A percentile compares a stretch with the other conserved stretches of the same genome.
Evolutionary conservation across 2,797 vertebrate genomes (phyloP).

Genomic region (Peromyscus eremicus): DNA sequence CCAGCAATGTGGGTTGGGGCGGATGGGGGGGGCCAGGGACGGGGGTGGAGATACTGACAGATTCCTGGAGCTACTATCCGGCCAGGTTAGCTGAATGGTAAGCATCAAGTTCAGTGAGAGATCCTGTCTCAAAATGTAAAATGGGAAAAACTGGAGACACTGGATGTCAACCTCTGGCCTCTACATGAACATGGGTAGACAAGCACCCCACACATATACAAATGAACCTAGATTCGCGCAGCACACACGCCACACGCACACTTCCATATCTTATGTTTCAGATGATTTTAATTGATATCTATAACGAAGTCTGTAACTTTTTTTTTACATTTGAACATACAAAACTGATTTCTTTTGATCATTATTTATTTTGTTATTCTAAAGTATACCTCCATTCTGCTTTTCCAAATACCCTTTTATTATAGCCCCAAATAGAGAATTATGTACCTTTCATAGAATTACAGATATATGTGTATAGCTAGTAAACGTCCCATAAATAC

Average conservation of each 20-base stretch:
- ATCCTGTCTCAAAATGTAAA: neutral
- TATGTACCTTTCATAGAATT: neutral
- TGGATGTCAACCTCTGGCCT: neutral
- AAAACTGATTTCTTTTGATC: constrained; percentile 19
- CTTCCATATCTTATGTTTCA: neutral
- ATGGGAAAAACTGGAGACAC: neutral
- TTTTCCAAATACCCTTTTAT: constrained; percentile 26
- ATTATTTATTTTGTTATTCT: neutral
- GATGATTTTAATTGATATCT: neutral
- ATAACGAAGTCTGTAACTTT: neutral
- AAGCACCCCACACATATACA: too few species aligned
- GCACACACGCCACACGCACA: neutral
- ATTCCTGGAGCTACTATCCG: neutral
- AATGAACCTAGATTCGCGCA: neutral
- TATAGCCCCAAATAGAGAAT: neutral
- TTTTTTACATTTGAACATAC: neutral
- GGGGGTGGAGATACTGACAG: neutral
- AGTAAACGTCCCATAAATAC: neutral
- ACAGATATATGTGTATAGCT: neutral
- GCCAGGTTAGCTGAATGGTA: neutral
- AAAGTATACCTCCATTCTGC: neutral
- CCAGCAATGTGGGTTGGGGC: neutral
- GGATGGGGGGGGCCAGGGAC: too few species aligned
- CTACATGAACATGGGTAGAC: neutral
- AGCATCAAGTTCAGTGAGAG: neutral